phyloP scores from a whole-genome alignment of 2,113 vertebrate genomes.

The Lonchura striata region DNA sequence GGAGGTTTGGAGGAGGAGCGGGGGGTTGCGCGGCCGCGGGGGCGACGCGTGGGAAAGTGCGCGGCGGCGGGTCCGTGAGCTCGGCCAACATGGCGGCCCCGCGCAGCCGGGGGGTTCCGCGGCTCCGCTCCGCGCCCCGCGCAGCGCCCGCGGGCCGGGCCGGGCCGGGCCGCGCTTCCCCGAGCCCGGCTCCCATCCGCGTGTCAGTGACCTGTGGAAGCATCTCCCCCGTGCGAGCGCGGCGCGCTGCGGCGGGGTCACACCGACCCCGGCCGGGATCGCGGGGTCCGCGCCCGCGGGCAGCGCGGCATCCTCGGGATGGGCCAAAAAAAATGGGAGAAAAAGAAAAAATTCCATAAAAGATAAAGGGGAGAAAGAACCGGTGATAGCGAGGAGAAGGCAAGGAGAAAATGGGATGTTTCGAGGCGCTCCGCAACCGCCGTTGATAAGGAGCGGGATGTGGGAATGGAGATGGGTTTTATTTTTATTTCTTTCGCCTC shows the following conservation, averaged over 20 bases:
- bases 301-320: not conserved
- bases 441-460: not conserved
- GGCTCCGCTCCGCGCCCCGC: too few relatives aligned
- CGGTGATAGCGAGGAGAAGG: conserved; percentile 25
- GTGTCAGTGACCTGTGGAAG: conserved; percentile 7
- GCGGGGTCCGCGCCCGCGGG: not conserved
- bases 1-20: not conserved
- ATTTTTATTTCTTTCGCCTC: not conserved
- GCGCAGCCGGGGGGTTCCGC: too few relatives aligned
- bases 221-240: not conserved
- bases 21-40: conserved; percentile 71
- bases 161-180: not conserved
- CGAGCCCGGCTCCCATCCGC: not conserved
- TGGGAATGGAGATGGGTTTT: not conserved
- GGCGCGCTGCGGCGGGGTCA: not conserved
- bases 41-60: conserved; percentile 55
- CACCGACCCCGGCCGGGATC: not conserved
- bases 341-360: not conserved
- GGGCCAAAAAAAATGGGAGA: not conserved
- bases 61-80: not conserved
- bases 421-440: not conserved
- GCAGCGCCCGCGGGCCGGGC: too few relatives aligned
- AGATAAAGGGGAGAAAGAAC: not conserved
- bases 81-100: too few relatives aligned
- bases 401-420: conserved; percentile 54